A percentile compares a stretch with the other conserved stretches of the same genome.
These are phyloP conservation scores for Halictus quadricinctus DNA, from an alignment of 2,888 invertebrate genomes.

Conservation along the genomic window DNA sequence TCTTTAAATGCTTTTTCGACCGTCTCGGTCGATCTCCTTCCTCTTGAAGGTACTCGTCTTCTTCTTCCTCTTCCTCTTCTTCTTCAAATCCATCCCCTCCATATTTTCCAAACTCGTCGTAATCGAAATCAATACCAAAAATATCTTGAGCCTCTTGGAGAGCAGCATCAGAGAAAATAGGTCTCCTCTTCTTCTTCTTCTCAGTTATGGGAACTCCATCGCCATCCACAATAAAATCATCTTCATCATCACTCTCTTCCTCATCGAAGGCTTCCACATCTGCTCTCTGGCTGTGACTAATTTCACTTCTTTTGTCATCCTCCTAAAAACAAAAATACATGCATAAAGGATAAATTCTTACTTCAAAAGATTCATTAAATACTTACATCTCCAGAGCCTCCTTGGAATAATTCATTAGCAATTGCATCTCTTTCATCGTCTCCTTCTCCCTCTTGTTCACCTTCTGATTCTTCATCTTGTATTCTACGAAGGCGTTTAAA, in stretches of 20 bases:
- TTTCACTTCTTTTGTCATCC: constrained; percentile 90
- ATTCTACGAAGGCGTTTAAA: constrained; percentile 93
- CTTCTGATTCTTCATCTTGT: constrained; percentile 96
- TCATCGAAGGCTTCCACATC: constrained; percentile 88
- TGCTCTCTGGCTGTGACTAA: constrained; percentile 86
- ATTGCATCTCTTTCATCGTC: constrained; percentile 92
- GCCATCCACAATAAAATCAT: constrained; percentile 99
- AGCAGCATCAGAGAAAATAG: constrained; percentile 93
- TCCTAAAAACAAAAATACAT: constrained; percentile 84
- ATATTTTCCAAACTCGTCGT: constrained; percentile 94
- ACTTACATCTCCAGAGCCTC: constrained; percentile 92
- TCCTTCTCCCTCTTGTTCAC: constrained; percentile 90
- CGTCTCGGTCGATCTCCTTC: constrained; percentile 86
- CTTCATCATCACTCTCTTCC: constrained; percentile 91
- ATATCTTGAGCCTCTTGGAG: constrained; percentile 99
- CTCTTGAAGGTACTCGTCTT: constrained; percentile 91
- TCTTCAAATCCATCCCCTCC: constrained; percentile 94
- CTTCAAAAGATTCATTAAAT: constrained; percentile 5
- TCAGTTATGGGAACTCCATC: constrained; percentile 94
- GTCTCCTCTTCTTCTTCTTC: constrained; percentile 90
- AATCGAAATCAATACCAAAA: constrained; percentile 99
- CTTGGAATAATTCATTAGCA: constrained; percentile 94
- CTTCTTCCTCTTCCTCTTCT: constrained; percentile 91
- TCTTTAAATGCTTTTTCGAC: constrained; percentile 90
- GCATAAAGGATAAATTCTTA: not conserved